Base-by-base conservation (phyloP, 2,888 invertebrate species). In the Nycteola revayana region DNA sequence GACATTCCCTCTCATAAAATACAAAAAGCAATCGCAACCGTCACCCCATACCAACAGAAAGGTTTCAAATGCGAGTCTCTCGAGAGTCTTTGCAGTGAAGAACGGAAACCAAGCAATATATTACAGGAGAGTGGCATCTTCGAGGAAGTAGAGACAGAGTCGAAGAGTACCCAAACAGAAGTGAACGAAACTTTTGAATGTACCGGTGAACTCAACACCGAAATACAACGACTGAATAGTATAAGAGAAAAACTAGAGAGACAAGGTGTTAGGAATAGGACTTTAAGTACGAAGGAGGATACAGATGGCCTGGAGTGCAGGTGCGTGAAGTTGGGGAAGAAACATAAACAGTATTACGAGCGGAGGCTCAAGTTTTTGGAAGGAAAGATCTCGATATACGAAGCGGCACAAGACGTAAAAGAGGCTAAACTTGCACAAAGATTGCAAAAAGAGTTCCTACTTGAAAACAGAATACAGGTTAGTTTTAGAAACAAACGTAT, bases 81-180 rank as follows among this genome's bases (percentile, higher is more conserved):
- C 27, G 87, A 88, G 48, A 86, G 83, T 53, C 75, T 88, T 37
- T 81, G 82, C 49, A 72, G 66, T 40, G 85, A 87, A 42, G 89
- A 89, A 39, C 83, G 75, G 67, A 91, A 79, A 75, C 90, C 86
- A 50, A 88, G 70, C 47, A 91, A 85, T 58, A 83, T 92, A 59
- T 80, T 94, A 14, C 93, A 93, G 62, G 94, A 94, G 63, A 94
- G 94, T 59, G 94, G 94, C 11, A 94, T 94, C 49, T 94, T 94
- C 60, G 94, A 93, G 60, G 92, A 88, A 26, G 90, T 82, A 17
- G 90, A 90, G 49, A 82, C 85, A 36, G 86, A 86, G 42, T 73
- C 75, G 24, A 85, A 75, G 44, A 64, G 79, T 45, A 91, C 91
- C 41, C 91, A 92, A 67, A 92, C 91, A 32, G 91, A 92, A 34